Conservation (phyloP, 2,888 invertebrate species). For the Stenodera caucasica region DNA sequence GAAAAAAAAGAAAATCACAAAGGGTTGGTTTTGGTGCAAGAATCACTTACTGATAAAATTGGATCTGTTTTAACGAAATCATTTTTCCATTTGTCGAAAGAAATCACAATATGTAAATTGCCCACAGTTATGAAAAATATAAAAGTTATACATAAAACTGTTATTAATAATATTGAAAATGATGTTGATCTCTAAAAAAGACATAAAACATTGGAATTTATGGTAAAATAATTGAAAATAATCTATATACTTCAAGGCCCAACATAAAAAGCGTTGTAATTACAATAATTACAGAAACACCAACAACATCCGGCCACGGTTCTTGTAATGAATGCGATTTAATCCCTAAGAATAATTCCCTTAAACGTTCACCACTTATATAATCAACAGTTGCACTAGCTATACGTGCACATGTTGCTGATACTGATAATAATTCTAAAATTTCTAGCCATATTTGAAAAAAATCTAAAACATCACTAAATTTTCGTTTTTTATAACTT, state of each 20-base stretch:
- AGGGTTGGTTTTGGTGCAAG: background rate
- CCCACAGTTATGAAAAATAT: conserved; percentile 54
- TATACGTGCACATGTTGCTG: conserved; percentile 64
- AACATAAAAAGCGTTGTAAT: conserved; percentile 66
- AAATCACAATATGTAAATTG: conserved; percentile 52
- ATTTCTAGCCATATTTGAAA: conserved; percentile 65
- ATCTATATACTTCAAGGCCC: conserved; percentile 66
- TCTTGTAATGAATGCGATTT: conserved; percentile 63
- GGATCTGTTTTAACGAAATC: conserved; percentile 48
- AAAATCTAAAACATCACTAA: conserved; percentile 61
- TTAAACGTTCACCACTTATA: conserved; percentile 62
- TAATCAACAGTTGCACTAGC: conserved; percentile 67
- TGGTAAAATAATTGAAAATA: conserved; percentile 15
- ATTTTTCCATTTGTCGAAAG: conserved; percentile 51
- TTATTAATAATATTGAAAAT: conserved; percentile 50
- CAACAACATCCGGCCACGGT: conserved; percentile 67
- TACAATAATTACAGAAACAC: conserved; percentile 64
- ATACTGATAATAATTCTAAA: conserved; percentile 62
- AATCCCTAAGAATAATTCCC: conserved; percentile 63
- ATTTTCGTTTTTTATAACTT: conserved; percentile 52
- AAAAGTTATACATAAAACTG: conserved; percentile 48
- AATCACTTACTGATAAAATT: conserved; percentile 44
- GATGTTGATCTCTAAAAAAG: conserved; percentile 52
- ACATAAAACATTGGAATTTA: background rate
- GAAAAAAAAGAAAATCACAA: conserved; percentile 14